These are phyloP conservation scores for rat (Rattus norvegicus) DNA, from an alignment of 2,113 vertebrate genomes.

Conservation along the genomic window DNA sequence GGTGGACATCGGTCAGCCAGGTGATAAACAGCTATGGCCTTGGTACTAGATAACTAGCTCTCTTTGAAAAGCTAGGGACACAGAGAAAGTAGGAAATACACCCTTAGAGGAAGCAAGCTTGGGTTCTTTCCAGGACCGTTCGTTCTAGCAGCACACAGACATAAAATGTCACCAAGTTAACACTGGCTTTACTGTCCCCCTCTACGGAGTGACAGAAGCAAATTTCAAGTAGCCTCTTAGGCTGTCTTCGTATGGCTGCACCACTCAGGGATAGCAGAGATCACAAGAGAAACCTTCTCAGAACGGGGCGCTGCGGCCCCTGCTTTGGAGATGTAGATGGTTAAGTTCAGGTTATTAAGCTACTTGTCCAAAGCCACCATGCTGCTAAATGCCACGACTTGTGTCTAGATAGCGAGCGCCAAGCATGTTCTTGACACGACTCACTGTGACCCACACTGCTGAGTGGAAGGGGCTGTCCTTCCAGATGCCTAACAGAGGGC, in stretches of 20 bases:
- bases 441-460: background rate
- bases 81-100: background rate
- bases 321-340: background rate
- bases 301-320: background rate
- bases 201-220: background rate
- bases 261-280: no score
- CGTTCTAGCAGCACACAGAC: background rate
- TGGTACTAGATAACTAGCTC: background rate
- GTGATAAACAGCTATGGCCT: background rate
- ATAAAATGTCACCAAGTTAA: background rate
- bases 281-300: background rate
- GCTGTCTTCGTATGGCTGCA: background rate
- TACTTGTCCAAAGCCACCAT: background rate
- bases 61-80: background rate
- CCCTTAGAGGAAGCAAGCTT: background rate
- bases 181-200: background rate
- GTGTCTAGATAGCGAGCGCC: fast-evolving
- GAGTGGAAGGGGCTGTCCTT: fast-evolving
- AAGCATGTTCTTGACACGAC: background rate
- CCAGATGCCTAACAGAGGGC: background rate
- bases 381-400: background rate
- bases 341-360: background rate
- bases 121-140: background rate
- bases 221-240: background rate
- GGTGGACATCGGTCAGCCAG: background rate